Conservation (phyloP, 2,888 invertebrate species). For the Netelia virgata region DNA sequence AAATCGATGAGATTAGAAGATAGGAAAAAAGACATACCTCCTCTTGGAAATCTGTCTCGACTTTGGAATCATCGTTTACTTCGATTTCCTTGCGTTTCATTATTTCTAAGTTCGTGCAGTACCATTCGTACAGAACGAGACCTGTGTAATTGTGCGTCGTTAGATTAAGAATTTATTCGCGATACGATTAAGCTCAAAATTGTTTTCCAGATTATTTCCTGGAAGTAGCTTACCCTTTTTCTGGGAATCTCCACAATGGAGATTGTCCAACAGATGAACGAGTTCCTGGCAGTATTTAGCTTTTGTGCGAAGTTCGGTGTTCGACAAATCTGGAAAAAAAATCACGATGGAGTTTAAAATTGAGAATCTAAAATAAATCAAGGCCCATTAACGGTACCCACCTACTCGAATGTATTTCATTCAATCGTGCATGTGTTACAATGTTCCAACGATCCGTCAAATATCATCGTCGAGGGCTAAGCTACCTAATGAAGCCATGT, state of each 20-base stretch:
- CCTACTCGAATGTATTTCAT: slow-evolving; percentile 28
- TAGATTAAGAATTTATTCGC: slow-evolving; percentile 42
- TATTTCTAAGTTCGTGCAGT: slow-evolving; percentile 78
- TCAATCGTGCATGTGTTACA: slow-evolving; percentile 21
- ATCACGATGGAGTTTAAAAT: slow-evolving; percentile 1
- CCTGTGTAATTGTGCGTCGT: slow-evolving; percentile 71
- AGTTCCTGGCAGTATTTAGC: slow-evolving; percentile 88
- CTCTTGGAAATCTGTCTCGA: slow-evolving; percentile 1
- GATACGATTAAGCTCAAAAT: neutral
- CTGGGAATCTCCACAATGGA: slow-evolving; percentile 86
- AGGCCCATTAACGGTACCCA: slow-evolving; percentile 19
- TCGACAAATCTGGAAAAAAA: slow-evolving; percentile 87
- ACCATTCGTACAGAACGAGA: slow-evolving; percentile 81
- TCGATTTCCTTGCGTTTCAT: slow-evolving; percentile 67
- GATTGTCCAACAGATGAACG: slow-evolving; percentile 86
- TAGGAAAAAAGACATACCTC: slow-evolving; percentile 44
- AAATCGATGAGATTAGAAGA: neutral
- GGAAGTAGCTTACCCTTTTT: slow-evolving; percentile 77
- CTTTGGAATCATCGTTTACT: slow-evolving; percentile 43
- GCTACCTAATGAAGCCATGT: slow-evolving; percentile 27
- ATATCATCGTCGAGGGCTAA: slow-evolving; percentile 17
- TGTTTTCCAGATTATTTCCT: neutral
- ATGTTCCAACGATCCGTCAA: slow-evolving; percentile 15
- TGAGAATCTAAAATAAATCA: slow-evolving; percentile 6
- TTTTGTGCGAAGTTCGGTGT: slow-evolving; percentile 87